Evolutionary conservation across 2,888 invertebrate genomes (phyloP).

Genomic region (Epinotia nisella): DNA sequence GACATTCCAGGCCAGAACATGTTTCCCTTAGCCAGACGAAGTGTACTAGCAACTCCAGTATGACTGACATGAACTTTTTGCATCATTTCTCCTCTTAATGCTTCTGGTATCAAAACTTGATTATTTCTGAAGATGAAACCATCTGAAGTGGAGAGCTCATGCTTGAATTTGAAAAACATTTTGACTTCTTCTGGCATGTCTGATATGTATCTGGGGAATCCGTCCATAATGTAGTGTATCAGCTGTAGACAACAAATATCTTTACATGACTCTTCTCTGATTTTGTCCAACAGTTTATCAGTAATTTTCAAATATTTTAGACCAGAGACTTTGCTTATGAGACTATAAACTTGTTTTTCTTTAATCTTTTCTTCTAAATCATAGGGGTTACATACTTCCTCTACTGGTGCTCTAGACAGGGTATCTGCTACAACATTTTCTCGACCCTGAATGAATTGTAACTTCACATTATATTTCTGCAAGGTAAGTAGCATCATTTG

Average conservation of each 20-base stretch:
- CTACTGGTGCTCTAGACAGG: no score
- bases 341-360: background rate
- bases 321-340: background rate
- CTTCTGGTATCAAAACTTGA: background rate
- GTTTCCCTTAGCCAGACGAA: background rate
- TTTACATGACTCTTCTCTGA: background rate
- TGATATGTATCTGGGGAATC: slow-evolving; percentile 2
- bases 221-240: background rate
- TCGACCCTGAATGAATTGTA: background rate
- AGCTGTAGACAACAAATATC: background rate
- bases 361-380: no score
- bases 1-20: background rate
- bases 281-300: background rate
- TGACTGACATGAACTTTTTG: background rate
- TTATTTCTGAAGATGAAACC: background rate
- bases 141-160: background rate
- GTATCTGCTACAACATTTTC: no score
- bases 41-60: background rate
- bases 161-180: background rate
- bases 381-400: no score
- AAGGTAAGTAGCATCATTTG: background rate
- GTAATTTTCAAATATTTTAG: background rate
- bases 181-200: background rate
- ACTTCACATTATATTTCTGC: background rate
- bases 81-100: background rate